These are phyloP conservation scores for Pammene aurita DNA, from an alignment of 2,888 invertebrate species.

Conservation along the genomic window DNA sequence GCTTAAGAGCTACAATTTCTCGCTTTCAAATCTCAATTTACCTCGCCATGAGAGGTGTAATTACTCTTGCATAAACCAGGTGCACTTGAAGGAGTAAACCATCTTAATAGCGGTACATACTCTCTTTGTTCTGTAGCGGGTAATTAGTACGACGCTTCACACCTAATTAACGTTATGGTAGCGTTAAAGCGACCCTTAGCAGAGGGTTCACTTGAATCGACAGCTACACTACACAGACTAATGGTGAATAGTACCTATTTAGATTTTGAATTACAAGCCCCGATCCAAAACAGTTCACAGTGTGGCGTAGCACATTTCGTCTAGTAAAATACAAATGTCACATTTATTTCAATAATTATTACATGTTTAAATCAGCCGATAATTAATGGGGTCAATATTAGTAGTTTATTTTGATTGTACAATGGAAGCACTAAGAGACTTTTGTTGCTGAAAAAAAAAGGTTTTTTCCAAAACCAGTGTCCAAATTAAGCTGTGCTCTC, in stretches of 20 bases:
- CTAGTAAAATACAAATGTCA: no score
- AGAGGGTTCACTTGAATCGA: slow-evolving; percentile 47
- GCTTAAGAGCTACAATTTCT: slow-evolving; percentile 11
- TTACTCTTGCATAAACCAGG: slow-evolving; percentile 47
- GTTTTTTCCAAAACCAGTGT: no score
- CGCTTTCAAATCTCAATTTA: slow-evolving; percentile 12
- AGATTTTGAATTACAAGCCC: not conserved
- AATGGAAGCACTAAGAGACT: no score
- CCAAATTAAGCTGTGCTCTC: no score
- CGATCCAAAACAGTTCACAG: no score
- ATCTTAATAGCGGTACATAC: slow-evolving; percentile 54
- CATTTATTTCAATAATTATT: no score
- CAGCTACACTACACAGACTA: slow-evolving; percentile 47
- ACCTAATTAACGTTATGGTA: slow-evolving; percentile 63
- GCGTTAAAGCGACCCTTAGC: slow-evolving; percentile 57
- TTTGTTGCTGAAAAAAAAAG: no score
- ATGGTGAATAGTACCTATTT: not conserved
- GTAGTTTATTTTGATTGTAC: no score
- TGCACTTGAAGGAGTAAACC: slow-evolving; percentile 51
- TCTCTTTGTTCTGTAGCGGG: slow-evolving; percentile 56
- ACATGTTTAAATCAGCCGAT: no score
- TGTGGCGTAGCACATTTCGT: no score
- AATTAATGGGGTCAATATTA: no score
- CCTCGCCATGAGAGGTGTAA: slow-evolving; percentile 32
- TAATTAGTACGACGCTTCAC: slow-evolving; percentile 64